Evolutionary conservation across 2,888 invertebrate species (phyloP).

Genomic region (Rhimphoctona megacephalus): DNA sequence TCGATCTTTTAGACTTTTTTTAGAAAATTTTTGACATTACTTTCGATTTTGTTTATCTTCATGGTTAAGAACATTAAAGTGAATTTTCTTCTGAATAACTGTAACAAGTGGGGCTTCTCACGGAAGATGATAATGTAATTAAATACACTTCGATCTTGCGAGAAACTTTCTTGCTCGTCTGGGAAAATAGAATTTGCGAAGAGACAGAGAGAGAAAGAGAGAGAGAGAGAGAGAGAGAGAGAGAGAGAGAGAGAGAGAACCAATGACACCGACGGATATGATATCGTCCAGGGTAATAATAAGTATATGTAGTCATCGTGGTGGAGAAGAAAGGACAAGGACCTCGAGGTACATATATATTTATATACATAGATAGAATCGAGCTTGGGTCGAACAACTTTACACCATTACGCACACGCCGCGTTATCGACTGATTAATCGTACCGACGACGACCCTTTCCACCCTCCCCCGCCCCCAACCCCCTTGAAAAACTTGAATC

Average conservation of each 20-base stretch:
- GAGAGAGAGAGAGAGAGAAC: neutral
- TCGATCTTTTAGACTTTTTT: neutral
- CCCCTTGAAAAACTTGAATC: constrained; percentile 50
- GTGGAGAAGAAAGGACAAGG: constrained; percentile 39
- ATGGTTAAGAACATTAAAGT: neutral
- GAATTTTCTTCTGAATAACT: neutral
- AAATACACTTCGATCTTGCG: neutral
- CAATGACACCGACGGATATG: constrained; percentile 20
- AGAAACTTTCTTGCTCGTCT: neutral
- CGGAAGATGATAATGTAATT: neutral
- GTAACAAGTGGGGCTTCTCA: neutral
- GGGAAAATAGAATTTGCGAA: neutral
- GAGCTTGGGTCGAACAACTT: constrained; percentile 50
- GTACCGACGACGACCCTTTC: constrained; percentile 42
- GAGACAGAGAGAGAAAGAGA: neutral
- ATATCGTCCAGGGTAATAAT: constrained; percentile 28
- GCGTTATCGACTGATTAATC: constrained; percentile 67
- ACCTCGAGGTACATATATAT: constrained; percentile 26
- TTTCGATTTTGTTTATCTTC: neutral
- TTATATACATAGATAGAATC: neutral
- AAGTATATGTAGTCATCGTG: constrained; percentile 27
- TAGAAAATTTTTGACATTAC: neutral
- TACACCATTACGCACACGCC: constrained; percentile 65
- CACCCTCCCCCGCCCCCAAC: neutral
- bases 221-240: neutral